phyloP scores from a whole-genome alignment of 2,797 vertebrate genomes.

The Lepilemur septentrionalis region DNA sequence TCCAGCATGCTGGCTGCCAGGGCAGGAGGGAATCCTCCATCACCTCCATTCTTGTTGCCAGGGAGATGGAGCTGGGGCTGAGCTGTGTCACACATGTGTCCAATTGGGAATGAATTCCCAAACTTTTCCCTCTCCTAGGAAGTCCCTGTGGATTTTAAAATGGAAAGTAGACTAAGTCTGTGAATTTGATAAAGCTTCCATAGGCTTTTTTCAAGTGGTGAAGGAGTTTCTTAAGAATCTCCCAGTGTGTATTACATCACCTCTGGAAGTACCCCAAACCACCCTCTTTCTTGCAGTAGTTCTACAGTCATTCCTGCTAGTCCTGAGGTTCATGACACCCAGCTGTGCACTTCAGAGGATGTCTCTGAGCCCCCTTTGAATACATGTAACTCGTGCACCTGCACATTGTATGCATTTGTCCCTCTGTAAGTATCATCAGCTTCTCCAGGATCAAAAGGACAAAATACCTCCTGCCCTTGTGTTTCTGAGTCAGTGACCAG shows the following conservation, averaged over 20 bases:
- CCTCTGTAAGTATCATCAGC: not conserved
- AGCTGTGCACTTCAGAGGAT: fast-evolving
- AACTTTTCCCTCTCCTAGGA: not conserved
- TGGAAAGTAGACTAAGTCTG: not conserved
- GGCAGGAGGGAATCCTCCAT: not conserved
- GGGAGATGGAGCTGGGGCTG: not conserved
- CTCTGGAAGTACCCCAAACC: not conserved
- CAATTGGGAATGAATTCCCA: not conserved
- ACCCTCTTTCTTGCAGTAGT: not conserved
- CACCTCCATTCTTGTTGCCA: not conserved
- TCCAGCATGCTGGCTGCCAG: not conserved
- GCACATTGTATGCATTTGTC: not conserved
- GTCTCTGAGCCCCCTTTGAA: not conserved
- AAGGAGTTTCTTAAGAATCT: not conserved
- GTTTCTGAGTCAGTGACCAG: not conserved
- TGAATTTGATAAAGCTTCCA: not conserved
- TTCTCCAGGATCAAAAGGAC: not conserved
- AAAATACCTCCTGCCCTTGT: not conserved
- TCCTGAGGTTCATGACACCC: not conserved
- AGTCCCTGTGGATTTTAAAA: not conserved
- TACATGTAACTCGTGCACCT: not conserved
- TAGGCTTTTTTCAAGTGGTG: not conserved
- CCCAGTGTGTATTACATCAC: not conserved
- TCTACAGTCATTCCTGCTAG: not conserved
- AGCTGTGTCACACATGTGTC: not conserved